Percentiles rank a stretch among this genome's conserved stretches.
These are phyloP conservation scores for Orientallactaga bullata DNA, from an alignment of 2,113 vertebrate species.

Conservation along the genomic window DNA sequence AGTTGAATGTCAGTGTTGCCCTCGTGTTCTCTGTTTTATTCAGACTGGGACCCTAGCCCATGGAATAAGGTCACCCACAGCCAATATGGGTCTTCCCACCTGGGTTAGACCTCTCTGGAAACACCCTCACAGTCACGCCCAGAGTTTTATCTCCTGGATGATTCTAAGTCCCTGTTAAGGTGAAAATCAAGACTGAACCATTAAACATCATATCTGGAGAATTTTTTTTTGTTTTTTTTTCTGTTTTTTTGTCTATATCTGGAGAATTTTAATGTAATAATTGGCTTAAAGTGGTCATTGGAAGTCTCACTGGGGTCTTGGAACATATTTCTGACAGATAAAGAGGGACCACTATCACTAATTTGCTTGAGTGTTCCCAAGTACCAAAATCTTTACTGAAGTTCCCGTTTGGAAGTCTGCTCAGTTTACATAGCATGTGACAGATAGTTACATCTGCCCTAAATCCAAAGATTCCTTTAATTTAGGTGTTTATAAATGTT, in stretches of 20 bases:
- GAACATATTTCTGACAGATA: background rate
- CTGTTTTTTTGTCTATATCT: too few species aligned
- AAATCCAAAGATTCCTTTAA: background rate
- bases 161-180: background rate
- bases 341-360: background rate
- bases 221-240: too few species aligned
- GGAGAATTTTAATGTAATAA: background rate
- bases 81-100: background rate
- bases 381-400: background rate
- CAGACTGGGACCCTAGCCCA: too few species aligned
- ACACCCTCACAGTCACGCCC: background rate
- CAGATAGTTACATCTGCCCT: background rate
- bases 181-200: background rate
- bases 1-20: background rate
- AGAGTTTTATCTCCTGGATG: background rate
- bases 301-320: background rate
- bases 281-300: too few species aligned
- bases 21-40: background rate
- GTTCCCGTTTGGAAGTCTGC: background rate
- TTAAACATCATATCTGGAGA: too few species aligned
- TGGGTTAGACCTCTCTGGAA: too few species aligned
- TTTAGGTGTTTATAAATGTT: background rate
- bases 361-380: background rate
- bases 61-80: background rate
- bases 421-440: background rate